Evolutionary conservation across 37 sponge, comb jelly and placozoan genomes (phyloP), one percentile per base, ranked within the genome.

Genomic region (Crambe crambe): DNA sequence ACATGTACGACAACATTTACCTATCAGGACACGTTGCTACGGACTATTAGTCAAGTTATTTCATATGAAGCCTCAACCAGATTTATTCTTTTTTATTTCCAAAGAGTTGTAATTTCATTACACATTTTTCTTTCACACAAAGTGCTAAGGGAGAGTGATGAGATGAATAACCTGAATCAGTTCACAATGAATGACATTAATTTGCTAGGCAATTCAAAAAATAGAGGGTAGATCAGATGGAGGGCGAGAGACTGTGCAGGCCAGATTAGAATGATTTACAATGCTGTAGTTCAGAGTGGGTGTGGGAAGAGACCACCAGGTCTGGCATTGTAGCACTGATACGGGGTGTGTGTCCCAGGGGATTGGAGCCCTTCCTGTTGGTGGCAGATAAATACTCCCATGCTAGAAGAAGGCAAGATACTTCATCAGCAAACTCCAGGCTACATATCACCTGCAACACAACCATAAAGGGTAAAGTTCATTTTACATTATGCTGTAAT

Each of bases 1-100:
- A 94, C 77, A 74, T 89, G 75, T 94, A 90, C 32, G 90, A 89
- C 79, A 94, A 94, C 75, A 87, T 93, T 0, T 93, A 93, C 60
- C 75, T 93, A 10, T 40, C 37, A 66, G 94, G 94, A 26, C 94
- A 93, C 51, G 87, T 93, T 6, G 94, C 94, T 30, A 89, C 80
- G 18, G 70, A 83, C 32, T 78, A 87, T 65, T 41, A 61, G 63
- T 23, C 30, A 61, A 20, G 10, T 20, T 54, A 20, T 54, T 54
- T 54, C 18, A 20, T 54, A 20, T 54, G 17, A 54, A 54, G 56
- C 18, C 17, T 54, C 56, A 54, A 54, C 10, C 56, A 54, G 18
- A 54, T 54, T 54, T 54, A 20, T 54, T 54, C 18, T n/a, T n/a
- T n/a, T n/a, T n/a, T n/a, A n/a, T n/a, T n/a, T n/a, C n/a, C n/a